phyloP scores from a whole-genome alignment of 2,888 invertebrate species.

The Pachydiplax longipennis region DNA sequence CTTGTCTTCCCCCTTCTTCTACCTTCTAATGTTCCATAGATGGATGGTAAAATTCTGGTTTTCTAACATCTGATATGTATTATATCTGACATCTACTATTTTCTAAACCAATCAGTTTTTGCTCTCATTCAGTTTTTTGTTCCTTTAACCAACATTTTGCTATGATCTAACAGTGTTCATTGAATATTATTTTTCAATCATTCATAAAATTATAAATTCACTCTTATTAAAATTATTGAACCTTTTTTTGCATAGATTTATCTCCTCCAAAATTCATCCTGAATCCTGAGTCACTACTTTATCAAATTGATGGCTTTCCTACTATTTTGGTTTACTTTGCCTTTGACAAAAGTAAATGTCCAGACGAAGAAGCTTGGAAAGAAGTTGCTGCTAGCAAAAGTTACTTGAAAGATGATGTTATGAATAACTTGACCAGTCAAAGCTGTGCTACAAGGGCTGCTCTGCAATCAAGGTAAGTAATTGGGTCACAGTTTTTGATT shows the following conservation, averaged over 20 bases:
- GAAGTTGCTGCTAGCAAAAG: not conserved
- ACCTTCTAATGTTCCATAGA: no score
- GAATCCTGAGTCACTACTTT: conserved; percentile 67
- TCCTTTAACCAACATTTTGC: no score
- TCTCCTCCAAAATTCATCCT: conserved; percentile 82
- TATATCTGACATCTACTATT: no score
- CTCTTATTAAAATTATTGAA: not conserved
- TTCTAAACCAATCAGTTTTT: no score
- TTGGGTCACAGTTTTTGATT: not conserved
- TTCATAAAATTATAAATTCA: not conserved
- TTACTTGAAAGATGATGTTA: not conserved
- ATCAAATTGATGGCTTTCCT: conserved; percentile 80
- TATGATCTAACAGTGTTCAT: no score
- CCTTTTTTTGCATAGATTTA: conserved; percentile 68
- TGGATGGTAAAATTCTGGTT: no score
- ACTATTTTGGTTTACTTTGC: conserved; percentile 76
- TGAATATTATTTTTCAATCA: no score
- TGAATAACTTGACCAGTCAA: conserved; percentile 11
- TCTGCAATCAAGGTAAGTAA: not conserved
- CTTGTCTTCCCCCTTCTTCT: no score
- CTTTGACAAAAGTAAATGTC: not conserved
- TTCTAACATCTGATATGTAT: no score
- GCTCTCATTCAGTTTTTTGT: no score
- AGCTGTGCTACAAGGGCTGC: not conserved
- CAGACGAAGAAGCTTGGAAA: not conserved